Conservation (phyloP, 2,113 vertebrate species). For the Corythoichthys haematopterus region DNA sequence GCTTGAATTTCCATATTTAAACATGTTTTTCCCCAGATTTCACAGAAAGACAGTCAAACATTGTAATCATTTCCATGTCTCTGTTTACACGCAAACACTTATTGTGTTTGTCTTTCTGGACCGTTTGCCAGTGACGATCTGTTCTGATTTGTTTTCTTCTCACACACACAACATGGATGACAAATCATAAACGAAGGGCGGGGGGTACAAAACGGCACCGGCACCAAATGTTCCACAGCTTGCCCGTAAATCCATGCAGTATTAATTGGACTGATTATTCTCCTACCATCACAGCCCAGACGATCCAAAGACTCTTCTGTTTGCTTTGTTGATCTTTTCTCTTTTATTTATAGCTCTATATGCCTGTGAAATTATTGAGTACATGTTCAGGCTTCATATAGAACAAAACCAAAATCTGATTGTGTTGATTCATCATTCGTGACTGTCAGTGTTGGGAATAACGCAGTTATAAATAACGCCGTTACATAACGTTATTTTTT, state of each 20-base stretch:
- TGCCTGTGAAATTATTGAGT: not conserved
- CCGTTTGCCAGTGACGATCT: not conserved
- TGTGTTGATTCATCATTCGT: not conserved
- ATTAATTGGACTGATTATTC: slow-evolving; percentile 53
- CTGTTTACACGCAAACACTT: slow-evolving; percentile 13
- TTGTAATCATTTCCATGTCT: slow-evolving; percentile 22
- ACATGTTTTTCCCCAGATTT: not conserved
- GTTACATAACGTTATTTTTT: no score
- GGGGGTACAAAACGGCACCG: slow-evolving; percentile 10
- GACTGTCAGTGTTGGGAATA: not conserved
- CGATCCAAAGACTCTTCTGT: slow-evolving; percentile 26
- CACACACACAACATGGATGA: slow-evolving; percentile 27
- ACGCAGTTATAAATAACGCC: no score
- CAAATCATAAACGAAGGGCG: slow-evolving; percentile 10
- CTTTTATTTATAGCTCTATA: not conserved
- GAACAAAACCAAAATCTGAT: not conserved
- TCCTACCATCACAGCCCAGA: slow-evolving; percentile 40
- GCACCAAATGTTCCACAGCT: slow-evolving; percentile 49
- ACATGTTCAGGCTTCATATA: not conserved
- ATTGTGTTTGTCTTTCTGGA: not conserved
- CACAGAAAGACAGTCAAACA: slow-evolving; percentile 7
- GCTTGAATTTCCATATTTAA: not conserved
- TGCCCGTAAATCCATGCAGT: slow-evolving; percentile 49
- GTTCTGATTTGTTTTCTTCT: not conserved
- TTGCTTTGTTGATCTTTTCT: slow-evolving; percentile 22